Base-by-base conservation (phyloP, 1,140 invertebrate genomes). In the Drosophila mojavensis region DNA sequence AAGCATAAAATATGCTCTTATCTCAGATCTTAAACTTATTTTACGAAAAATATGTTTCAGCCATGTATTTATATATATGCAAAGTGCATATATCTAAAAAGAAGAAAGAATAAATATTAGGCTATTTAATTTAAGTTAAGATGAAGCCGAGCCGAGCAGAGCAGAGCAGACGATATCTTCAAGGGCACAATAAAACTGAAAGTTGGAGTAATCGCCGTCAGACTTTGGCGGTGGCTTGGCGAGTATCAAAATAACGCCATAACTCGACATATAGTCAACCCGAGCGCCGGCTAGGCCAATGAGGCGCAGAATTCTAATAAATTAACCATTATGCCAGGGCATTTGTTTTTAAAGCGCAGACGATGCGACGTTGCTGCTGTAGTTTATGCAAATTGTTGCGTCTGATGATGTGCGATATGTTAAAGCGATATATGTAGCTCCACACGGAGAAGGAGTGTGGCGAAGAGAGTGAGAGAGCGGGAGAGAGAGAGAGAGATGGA, bases 341-440 rank as follows among this genome's bases (percentile, higher is more conserved):
- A 80, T 84, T 84, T 81, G 81, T 74, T 84, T 84, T 84, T 77
- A 82, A 70, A 78, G 66, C 79, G 56, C 43, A 72, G 62, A 79
- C 75, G 60, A 72, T 76, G 30, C 54, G 61, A 28, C 1, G 10
- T 33, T 11, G 36, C 62, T 50, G 51, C 41, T 53, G 43, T 79
- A 56, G 56, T 79, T 84, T 84, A 83, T 80, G 81, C 81, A 84
- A 84, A 84, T 80, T 65, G 64, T 51, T 53, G 67, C 53, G 67
- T 76, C 78, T 83, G 56, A 79, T 83, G 80, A 62, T 59, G 50
- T 77, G 76, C 65, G 54, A 77, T 77, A 72, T 81, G 62, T 81
- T 58, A 43, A 28, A 24, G 55, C 13, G 1, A 28, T 58, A 45
- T 58, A 45, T 26, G 17, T 6, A n/a, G 11, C 48, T 5, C 48